phyloP scores from a whole-genome alignment of 2,113 vertebrate genomes.

The Cochlearius cochlearius region DNA sequence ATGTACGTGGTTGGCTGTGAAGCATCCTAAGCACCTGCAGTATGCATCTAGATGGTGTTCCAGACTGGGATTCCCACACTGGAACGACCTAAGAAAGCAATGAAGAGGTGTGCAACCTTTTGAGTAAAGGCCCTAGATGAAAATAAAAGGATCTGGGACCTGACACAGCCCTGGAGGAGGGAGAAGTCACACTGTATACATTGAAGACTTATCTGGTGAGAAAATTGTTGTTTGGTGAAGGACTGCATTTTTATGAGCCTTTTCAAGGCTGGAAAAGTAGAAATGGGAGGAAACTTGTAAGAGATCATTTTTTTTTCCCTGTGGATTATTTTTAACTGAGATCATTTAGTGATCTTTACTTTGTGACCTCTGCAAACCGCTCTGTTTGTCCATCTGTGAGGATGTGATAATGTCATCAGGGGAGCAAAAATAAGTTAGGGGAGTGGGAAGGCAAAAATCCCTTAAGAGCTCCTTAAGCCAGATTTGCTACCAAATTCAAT shows the following conservation, averaged over 20 bases:
- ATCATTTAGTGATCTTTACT: neutral
- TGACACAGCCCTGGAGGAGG: neutral
- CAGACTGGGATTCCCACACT: neutral
- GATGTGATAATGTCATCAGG: neutral
- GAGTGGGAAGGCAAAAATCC: neutral
- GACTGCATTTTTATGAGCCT: neutral
- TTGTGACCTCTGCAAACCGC: rapidly evolving
- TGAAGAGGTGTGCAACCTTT: neutral
- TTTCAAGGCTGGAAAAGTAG: neutral
- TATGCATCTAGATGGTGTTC: neutral
- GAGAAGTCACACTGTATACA: neutral
- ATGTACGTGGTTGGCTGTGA: rapidly evolving
- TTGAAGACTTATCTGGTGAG: neutral
- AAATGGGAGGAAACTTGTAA: neutral
- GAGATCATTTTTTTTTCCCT: neutral
- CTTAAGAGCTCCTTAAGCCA: neutral
- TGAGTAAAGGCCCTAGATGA: neutral
- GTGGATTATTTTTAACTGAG: neutral
- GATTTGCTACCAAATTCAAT: neutral
- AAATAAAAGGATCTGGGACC: neutral
- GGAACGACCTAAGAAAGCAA: neutral
- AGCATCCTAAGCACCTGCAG: neutral
- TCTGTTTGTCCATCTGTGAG: neutral
- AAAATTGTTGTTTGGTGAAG: neutral
- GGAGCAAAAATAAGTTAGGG: neutral